Conservation (phyloP, 2,113 vertebrate species). For the Sapajus apella region DNA sequence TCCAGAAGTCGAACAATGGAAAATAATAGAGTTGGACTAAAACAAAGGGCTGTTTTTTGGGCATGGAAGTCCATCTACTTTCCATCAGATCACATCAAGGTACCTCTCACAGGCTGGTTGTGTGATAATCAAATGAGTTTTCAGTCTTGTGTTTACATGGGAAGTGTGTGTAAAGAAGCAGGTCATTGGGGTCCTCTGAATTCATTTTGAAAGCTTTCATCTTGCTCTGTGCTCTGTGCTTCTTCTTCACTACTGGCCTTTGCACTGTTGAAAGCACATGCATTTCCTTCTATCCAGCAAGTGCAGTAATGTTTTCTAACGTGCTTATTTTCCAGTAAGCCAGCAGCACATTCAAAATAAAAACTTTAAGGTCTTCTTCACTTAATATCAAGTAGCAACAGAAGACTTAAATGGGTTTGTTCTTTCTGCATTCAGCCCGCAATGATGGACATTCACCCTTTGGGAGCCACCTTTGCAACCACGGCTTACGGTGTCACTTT, state of each 20-base stretch:
- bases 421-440: background rate
- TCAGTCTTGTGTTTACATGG: background rate
- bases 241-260: background rate
- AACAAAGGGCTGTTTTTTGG: no score
- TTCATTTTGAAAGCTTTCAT: background rate
- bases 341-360: background rate
- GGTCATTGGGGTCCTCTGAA: background rate
- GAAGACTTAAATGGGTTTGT: background rate
- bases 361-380: background rate
- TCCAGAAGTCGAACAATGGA: background rate
- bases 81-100: background rate
- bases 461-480: background rate
- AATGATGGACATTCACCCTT: background rate
- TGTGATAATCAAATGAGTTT: background rate
- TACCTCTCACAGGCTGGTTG: no score
- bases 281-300: fast-evolving
- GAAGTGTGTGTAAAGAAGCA: background rate
- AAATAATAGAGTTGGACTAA: background rate
- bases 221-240: background rate
- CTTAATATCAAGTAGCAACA: background rate
- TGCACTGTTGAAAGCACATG: background rate
- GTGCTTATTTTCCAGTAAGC: background rate
- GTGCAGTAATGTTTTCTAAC: no score
- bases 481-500: background rate
- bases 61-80: background rate